Evolutionary conservation across 2,888 invertebrate species (phyloP).

Genomic region (Drosophila putrida): DNA sequence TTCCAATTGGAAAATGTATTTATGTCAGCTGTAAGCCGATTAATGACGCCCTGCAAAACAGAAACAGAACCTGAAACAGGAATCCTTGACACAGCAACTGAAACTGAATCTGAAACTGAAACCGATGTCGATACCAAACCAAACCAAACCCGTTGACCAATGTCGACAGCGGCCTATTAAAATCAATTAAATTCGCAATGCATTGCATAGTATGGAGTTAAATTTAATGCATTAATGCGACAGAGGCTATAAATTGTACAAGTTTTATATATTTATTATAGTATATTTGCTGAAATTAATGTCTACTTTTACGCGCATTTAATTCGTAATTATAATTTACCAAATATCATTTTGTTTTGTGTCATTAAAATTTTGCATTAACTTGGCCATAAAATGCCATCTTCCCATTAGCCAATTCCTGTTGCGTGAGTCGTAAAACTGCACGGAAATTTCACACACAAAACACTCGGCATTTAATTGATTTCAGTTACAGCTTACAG

Average conservation of each 20-base stretch:
- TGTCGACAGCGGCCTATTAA: constrained; percentile 56
- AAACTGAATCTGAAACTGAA: constrained; percentile 21
- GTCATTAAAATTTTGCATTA: constrained; percentile 40
- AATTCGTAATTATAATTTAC: constrained; percentile 52
- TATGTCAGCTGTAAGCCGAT: constrained; percentile 72
- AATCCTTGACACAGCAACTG: too few relatives aligned
- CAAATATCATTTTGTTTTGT: constrained; percentile 31
- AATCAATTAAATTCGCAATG: constrained; percentile 71
- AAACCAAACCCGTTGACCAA: constrained; percentile 8
- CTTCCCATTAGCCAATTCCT: constrained; percentile 3
- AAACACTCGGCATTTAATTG: constrained; percentile 40
- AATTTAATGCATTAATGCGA: constrained; percentile 68
- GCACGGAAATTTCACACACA: constrained; percentile 18
- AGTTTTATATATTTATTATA: constrained; percentile 36
- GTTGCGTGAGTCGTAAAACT: constrained; percentile 32
- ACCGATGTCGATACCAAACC: constrained; percentile 13
- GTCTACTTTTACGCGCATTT: constrained; percentile 40
- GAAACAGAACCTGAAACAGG: constrained; percentile 7
- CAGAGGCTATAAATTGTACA: constrained; percentile 58
- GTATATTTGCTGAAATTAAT: constrained; percentile 20
- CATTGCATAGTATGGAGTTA: constrained; percentile 27
- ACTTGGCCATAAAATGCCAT: constrained; percentile 32
- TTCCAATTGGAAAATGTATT: constrained; percentile 60
- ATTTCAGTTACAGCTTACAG: constrained; percentile 31
- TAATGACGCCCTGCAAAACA: constrained; percentile 56